Percentiles rank a stretch among this genome's conserved stretches.
Conservation (phyloP, 2,888 invertebrate genomes). For the Hydrotaea cyrtoneurina region DNA sequence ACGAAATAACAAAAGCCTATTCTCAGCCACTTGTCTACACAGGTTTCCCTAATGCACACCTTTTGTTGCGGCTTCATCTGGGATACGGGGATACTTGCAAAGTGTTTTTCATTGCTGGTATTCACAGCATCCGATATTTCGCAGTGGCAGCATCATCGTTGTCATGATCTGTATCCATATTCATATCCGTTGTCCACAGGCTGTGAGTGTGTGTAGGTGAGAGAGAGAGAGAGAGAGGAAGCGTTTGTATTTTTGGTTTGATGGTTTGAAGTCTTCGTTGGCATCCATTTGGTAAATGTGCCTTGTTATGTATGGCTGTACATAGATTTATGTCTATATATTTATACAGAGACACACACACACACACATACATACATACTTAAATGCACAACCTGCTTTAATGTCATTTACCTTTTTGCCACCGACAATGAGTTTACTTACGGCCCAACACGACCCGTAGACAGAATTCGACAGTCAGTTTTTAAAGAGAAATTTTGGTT, state of each 20-base stretch:
- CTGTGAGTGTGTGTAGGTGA: slow-evolving; percentile 5
- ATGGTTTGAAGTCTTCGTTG: background rate
- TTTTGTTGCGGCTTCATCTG: background rate
- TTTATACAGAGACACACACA: too few species aligned
- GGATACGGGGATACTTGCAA: too few species aligned
- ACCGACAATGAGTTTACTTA: too few species aligned
- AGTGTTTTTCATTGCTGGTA: background rate
- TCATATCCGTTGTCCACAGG: background rate
- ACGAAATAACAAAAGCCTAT: background rate
- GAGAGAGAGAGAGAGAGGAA: too few species aligned
- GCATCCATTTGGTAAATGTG: background rate
- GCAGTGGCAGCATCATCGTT: background rate
- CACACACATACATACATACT: too few species aligned
- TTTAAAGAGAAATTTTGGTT: too few species aligned
- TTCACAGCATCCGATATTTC: too few species aligned
- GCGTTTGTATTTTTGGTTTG: background rate
- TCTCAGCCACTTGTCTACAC: background rate
- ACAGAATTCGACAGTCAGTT: too few species aligned
- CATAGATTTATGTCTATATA: background rate
- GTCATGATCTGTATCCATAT: slow-evolving; percentile 1
- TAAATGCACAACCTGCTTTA: slow-evolving; percentile 60
- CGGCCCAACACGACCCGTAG: too few species aligned
- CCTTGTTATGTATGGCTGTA: too few species aligned
- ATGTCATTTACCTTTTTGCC: slow-evolving; percentile 62
- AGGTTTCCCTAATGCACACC: background rate